phyloP scores from a whole-genome alignment of 2,113 vertebrate species.

The Columba livia region DNA sequence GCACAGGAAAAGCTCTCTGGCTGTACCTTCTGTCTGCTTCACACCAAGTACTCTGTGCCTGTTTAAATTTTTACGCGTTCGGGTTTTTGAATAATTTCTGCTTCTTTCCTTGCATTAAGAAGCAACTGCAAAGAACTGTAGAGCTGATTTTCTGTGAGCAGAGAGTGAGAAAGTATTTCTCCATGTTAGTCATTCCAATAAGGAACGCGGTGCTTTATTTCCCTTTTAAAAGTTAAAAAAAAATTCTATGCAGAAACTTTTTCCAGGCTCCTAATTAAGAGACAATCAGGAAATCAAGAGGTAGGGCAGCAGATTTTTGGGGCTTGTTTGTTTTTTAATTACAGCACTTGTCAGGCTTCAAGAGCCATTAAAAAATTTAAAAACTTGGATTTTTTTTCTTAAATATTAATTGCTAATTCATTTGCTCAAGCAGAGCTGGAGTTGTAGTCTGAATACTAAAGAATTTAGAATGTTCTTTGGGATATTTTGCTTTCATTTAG shows the following conservation, averaged over 20 bases:
- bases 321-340: neutral
- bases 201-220: neutral
- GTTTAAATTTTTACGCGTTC: neutral
- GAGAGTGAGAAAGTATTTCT: neutral
- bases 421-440: neutral
- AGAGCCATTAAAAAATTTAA: neutral
- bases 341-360: neutral
- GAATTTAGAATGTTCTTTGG: neutral
- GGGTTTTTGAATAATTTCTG: neutral
- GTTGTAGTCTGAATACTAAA: neutral
- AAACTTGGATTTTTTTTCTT: neutral
- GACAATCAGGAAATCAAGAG: neutral
- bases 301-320: neutral
- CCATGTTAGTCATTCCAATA: rapidly evolving
- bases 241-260: neutral
- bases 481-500: neutral
- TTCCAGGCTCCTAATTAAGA: neutral
- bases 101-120: neutral
- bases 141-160: neutral
- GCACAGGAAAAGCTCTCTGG: neutral
- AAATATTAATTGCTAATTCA: neutral
- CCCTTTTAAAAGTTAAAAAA: neutral
- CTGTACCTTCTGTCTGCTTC: neutral
- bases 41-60: neutral
- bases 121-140: neutral